These are phyloP conservation scores for Nothobranchius furzeri DNA, from an alignment of 2,113 vertebrate species.

Conservation along the genomic window DNA sequence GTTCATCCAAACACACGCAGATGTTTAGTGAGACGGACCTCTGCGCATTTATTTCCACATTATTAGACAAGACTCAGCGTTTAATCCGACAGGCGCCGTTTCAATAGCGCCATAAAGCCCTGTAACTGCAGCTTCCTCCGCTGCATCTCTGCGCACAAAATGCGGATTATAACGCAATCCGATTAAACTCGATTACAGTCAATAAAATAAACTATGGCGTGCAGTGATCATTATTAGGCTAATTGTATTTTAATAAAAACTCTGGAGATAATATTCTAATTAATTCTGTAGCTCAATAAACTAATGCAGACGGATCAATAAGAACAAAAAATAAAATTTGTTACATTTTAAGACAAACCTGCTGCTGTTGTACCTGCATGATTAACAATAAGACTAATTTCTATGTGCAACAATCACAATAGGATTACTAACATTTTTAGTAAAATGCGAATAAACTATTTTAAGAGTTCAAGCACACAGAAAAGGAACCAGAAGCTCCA, in stretches of 20 bases:
- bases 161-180: constrained; percentile 61
- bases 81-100: constrained; percentile 91
- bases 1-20: constrained; percentile 87
- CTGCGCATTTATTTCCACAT: constrained; percentile 81
- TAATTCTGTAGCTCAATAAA: too few relatives aligned
- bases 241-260: too few relatives aligned
- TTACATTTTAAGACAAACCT: too few relatives aligned
- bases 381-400: too few relatives aligned
- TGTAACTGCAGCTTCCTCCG: constrained; percentile 72
- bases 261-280: too few relatives aligned
- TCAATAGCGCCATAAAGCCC: constrained; percentile 81
- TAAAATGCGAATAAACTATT: too few relatives aligned
- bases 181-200: constrained; percentile 63
- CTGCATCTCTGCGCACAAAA: constrained; percentile 76
- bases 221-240: too few relatives aligned
- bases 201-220: constrained; percentile 21
- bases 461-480: background rate
- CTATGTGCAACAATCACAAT: too few relatives aligned
- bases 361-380: too few relatives aligned
- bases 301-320: background rate
- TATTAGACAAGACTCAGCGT: constrained; percentile 73
- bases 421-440: too few relatives aligned
- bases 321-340: too few relatives aligned
- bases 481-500: background rate
- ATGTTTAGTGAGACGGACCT: constrained; percentile 81